A percentile compares a stretch with the other conserved stretches of the same genome.
These are phyloP conservation scores for Diabrotica undecimpunctata DNA, from an alignment of 1,140 invertebrate genomes.

Conservation along the genomic window DNA sequence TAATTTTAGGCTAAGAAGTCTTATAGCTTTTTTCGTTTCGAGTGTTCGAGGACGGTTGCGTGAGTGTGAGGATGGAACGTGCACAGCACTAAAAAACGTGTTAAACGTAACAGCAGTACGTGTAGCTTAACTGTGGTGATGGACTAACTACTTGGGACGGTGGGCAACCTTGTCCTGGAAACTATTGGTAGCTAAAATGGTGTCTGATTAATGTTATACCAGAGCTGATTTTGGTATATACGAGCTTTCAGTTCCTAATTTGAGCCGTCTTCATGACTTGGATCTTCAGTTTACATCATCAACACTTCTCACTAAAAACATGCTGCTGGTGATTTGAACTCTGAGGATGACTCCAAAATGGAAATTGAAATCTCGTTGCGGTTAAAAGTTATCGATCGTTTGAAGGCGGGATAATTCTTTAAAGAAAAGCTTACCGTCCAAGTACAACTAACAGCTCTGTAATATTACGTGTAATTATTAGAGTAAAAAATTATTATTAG, in stretches of 20 bases:
- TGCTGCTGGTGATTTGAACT: too few relatives aligned
- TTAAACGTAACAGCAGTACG: conserved; percentile 23
- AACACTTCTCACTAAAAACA: too few relatives aligned
- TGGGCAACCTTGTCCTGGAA: neutral
- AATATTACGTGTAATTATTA: conserved; percentile 42
- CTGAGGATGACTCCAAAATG: too few relatives aligned
- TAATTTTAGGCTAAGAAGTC: conserved; percentile 31
- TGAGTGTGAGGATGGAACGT: conserved; percentile 14
- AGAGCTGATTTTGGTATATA: too few relatives aligned
- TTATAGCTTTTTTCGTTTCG: conserved; percentile 17
- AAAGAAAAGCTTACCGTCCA: neutral
- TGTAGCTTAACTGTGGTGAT: conserved; percentile 43
- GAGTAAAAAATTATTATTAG: conserved; percentile 33
- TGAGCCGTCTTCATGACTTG: too few relatives aligned
- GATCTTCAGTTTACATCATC: too few relatives aligned
- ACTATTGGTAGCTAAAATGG: too few relatives aligned
- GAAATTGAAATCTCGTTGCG: too few relatives aligned
- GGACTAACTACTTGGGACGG: conserved; percentile 34
- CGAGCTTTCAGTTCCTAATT: too few relatives aligned
- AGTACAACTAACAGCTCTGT: conserved; percentile 31
- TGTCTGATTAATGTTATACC: too few relatives aligned
- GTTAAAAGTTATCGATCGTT: too few relatives aligned
- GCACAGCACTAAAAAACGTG: conserved; percentile 6
- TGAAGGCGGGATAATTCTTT: too few relatives aligned
- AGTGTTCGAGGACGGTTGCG: conserved; percentile 13